These are phyloP conservation scores for Xiphorhynchus erythropygius DNA, from an alignment of 2,797 vertebrate species.

Conservation along the genomic window DNA sequence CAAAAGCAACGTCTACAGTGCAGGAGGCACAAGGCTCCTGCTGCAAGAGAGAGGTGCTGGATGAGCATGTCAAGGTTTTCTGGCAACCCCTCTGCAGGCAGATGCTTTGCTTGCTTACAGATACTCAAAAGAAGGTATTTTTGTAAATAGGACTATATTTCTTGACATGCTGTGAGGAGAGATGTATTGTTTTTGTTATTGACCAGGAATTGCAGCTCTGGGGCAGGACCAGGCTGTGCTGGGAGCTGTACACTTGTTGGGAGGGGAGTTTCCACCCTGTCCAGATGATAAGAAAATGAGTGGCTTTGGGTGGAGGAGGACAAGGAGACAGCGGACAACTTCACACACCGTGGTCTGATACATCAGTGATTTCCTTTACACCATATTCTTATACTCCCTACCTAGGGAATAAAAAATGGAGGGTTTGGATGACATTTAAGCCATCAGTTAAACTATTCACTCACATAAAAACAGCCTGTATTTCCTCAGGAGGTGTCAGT, in stretches of 20 bases:
- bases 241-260: neutral
- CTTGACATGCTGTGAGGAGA: neutral
- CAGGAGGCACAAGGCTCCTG: neutral
- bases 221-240: neutral
- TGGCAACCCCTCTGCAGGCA: neutral
- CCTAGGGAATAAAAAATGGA: neutral
- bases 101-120: neutral
- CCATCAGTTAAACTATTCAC: neutral
- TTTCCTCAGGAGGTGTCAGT: neutral
- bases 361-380: neutral
- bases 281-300: neutral
- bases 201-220: neutral
- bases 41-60: neutral
- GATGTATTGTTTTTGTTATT: neutral
- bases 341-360: fast-evolving
- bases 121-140: neutral
- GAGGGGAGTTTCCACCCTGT: neutral
- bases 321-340: fast-evolving
- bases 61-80: neutral
- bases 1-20: neutral
- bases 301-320: neutral
- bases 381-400: neutral
- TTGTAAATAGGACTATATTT: neutral
- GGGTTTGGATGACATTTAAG: neutral
- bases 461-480: neutral